Base-by-base conservation (phyloP, 2,888 invertebrate genomes). In the Ptychoptera albimana region DNA sequence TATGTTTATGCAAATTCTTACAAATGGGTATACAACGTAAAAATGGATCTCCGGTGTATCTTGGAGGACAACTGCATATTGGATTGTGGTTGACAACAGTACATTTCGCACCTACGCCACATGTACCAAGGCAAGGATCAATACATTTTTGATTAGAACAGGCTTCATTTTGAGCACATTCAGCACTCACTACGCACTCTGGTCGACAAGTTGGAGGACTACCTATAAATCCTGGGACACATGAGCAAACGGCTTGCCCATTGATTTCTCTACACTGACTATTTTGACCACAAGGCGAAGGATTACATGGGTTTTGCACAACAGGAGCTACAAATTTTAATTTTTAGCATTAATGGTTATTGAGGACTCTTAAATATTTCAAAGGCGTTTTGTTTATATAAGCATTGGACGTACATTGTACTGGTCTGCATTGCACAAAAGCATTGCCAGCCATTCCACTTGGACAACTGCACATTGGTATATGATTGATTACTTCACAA, bases 391-490 rank as follows among this genome's bases (percentile, higher is more conserved):
- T 3, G 23, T 23, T 23, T 23, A 23, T 23, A 23, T 3, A 3
- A 3, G 23, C 23, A 3, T 23, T 23, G 3, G 7, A 36, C 16
- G 60, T 64, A 64, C 63, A 54, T 57, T 55, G 58, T 45, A 57
- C 45, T 2, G 55, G 56, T 8, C 54, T 55, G 53, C 78, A 79
- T 29, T 67, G 58, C n/a, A 75, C 60, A 49, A 80, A 79, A 2
- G 81, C 82, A 61, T 87, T 84, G 52, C 88, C 89, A n/a, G 73
- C 69, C 60, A 73, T 81, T 49, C 76, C 75, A 52, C 70, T 70
- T 34, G 74, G 73, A 55, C 81, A 81, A 48, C 72, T 74, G 54
- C 82, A 82, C 60, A 74, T 74, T 8, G 81, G 79, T 16, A 78
- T 71, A 54, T 83, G 82, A 53, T 78, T 79, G 40, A 77, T 70